These are phyloP conservation scores for Drosophila atroscutellata DNA, from an alignment of 2,888 invertebrate genomes.

Conservation along the genomic window DNA sequence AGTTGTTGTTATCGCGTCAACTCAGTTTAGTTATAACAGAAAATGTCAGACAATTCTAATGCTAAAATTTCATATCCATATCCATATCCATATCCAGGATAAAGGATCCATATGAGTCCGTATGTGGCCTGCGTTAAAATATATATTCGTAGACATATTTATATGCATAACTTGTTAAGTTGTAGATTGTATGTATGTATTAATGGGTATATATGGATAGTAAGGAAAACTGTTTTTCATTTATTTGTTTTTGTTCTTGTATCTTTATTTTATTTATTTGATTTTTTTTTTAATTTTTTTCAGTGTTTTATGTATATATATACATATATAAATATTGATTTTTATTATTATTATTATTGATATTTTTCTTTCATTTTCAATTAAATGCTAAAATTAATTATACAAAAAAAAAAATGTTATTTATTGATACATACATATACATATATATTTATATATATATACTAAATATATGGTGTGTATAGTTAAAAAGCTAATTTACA, in stretches of 20 bases:
- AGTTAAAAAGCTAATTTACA: constrained; percentile 58
- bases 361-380: constrained; percentile 53
- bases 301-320: constrained; percentile 32
- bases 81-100: constrained; percentile 10
- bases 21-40: constrained; percentile 36
- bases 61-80: constrained; percentile 45
- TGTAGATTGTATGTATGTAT: constrained; percentile 4
- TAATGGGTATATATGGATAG: constrained; percentile 12
- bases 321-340: constrained; percentile 32
- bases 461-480: constrained; percentile 12
- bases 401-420: constrained; percentile 43
- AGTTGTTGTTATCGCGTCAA: constrained; percentile 5
- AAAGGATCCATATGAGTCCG: constrained; percentile 5
- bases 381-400: constrained; percentile 73
- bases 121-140: constrained; percentile 33
- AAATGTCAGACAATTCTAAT: constrained; percentile 45
- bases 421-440: constrained; percentile 15
- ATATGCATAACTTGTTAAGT: constrained; percentile 13
- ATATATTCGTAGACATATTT: constrained; percentile 5
- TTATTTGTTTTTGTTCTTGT: constrained; percentile 43
- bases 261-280: constrained; percentile 40
- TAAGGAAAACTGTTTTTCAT: constrained; percentile 55
- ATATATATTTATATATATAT: constrained; percentile 5
- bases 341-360: constrained; percentile 32
- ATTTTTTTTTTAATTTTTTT: constrained; percentile 2